These are phyloP conservation scores for Tyrophagus putrescentiae DNA, from an alignment of 1,140 invertebrate species.

Conservation along the genomic window DNA sequence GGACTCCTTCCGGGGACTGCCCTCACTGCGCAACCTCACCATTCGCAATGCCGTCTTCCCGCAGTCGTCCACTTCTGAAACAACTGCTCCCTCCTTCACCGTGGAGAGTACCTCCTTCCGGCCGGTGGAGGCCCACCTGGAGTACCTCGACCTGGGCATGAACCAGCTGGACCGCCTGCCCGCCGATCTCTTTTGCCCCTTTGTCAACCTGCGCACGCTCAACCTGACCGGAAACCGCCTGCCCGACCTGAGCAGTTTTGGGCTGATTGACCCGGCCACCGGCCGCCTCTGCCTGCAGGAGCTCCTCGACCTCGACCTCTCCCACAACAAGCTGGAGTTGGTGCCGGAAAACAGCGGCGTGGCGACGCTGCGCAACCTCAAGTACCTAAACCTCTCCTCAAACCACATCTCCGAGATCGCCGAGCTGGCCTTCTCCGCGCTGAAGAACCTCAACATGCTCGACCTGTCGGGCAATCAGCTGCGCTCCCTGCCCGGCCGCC, in stretches of 20 bases:
- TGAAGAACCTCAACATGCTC: conserved; percentile 47
- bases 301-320: conserved; percentile 62
- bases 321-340: conserved; percentile 56
- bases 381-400: conserved; percentile 57
- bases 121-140: conserved; percentile 39
- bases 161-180: conserved; percentile 66
- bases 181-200: conserved; percentile 52
- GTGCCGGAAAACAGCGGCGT: conserved; percentile 54
- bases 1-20: conserved; percentile 27
- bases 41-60: conserved; percentile 24
- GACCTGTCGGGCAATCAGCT: conserved; percentile 65
- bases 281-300: conserved; percentile 49
- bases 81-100: neutral
- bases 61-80: no score
- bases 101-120: conserved; percentile 1
- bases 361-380: conserved; percentile 52
- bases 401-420: conserved; percentile 54
- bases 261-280: conserved; percentile 41
- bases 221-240: conserved; percentile 52
- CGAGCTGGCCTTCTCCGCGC: conserved; percentile 51
- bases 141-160: conserved; percentile 52
- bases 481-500: conserved; percentile 61
- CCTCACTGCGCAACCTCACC: conserved; percentile 27
- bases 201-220: conserved; percentile 31
- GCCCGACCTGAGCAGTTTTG: conserved; percentile 52